Evolutionary conservation across 2,797 vertebrate species (phyloP).

Genomic region (Clamator glandarius): DNA sequence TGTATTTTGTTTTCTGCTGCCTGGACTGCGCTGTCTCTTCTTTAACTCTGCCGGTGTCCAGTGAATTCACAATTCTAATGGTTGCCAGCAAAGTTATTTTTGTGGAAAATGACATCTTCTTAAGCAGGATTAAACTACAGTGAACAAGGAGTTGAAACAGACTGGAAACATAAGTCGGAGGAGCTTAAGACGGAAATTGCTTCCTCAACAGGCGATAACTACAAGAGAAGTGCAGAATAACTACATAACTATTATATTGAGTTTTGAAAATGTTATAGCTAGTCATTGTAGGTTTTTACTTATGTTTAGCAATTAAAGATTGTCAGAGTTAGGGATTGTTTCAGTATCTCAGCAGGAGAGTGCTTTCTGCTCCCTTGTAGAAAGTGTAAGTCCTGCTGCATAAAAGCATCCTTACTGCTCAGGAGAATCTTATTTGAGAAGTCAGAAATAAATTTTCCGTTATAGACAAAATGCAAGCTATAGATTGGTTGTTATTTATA

Average conservation of each 20-base stretch:
- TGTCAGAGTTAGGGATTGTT: constrained; percentile 11
- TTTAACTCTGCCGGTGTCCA: constrained; percentile 10
- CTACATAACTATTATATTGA: constrained; percentile 34
- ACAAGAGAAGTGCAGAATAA: constrained; percentile 39
- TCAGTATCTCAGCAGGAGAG: neutral
- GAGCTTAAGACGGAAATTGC: constrained; percentile 41
- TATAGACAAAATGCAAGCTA: neutral
- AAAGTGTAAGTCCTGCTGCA: neutral
- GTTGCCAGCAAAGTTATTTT: constrained; percentile 78
- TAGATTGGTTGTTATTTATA: neutral
- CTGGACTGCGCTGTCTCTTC: neutral
- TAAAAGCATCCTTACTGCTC: neutral
- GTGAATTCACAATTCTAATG: constrained; percentile 35
- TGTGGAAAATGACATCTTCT: constrained; percentile 72
- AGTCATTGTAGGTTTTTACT: constrained; percentile 25
- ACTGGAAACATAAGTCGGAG: constrained; percentile 46
- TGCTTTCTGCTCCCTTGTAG: neutral
- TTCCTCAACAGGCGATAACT: constrained; percentile 44
- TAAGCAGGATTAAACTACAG: constrained; percentile 63
- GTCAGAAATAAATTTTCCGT: neutral
- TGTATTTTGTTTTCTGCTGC: neutral
- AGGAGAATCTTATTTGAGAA: neutral
- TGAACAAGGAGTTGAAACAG: constrained; percentile 59
- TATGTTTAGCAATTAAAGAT: constrained; percentile 54
- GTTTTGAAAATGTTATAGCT: constrained; percentile 40